Evolutionary conservation across 2,888 invertebrate genomes (phyloP), one percentile per base, ranked within the genome.

Genomic region (Ornithoptera alexandrae): DNA sequence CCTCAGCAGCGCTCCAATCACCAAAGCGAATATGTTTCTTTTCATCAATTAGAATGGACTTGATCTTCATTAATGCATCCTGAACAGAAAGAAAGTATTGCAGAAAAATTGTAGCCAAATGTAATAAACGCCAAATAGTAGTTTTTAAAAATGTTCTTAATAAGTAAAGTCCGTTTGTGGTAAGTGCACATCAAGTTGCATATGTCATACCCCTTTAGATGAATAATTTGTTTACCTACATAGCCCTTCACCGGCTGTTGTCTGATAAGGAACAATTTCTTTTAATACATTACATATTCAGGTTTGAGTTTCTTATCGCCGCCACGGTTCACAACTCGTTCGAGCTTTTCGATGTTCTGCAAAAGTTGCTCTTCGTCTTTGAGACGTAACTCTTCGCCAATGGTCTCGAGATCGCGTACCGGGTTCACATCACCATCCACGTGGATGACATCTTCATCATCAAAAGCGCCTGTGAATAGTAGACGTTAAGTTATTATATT

Each of bases 391-490:
- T 99, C 99, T 83, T 99, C 98, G 73, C 95, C 95, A 81, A 99
- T 99, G 68, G 99, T 99, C 80, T 98, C 98, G 82, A 99, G 93
- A 91, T 99, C 99, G 68, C 99, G 94, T 0, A 98, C 96, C 0
- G 99, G 99, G 87, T 99, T 96, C 2, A 99, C 98, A 73, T 99
- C 99, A 0, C 99, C 99, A 87, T 99, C 99, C 0, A 99, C 96
- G 85, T 99, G 99, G 64, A 97, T 98, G 0, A 99, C 98, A 81
- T 99, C 98, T 69, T 98, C 97, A 82, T 99, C 98, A 74, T 99
- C 99, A 86, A 99, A 99, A 12, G 98, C 98, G 82, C 98, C 98
- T 98, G 79, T 24, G 12, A 56, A 56, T 46, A 1, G 15, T 15
- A 75, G 74, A 46, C 12, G 12, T 46, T 12, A 46, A 46, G 15